These are phyloP conservation scores for Uloborus diversus DNA, from an alignment of 1,140 invertebrate species.

Conservation along the genomic window DNA sequence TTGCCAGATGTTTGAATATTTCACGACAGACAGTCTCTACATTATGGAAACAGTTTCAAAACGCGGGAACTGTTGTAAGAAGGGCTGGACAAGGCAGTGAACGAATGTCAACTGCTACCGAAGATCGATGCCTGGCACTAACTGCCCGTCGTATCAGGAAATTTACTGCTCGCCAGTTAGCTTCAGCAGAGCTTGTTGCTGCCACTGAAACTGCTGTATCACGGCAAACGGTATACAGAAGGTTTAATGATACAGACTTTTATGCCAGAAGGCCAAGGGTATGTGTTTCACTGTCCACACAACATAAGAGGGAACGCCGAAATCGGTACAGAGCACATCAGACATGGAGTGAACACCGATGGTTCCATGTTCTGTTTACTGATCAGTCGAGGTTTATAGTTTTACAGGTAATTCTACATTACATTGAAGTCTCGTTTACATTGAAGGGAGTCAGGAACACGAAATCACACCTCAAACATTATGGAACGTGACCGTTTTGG, in stretches of 20 bases:
- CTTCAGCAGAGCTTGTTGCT: neutral
- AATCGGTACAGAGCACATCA: neutral
- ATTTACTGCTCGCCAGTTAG: neutral
- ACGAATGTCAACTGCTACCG: neutral
- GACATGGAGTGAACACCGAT: neutral
- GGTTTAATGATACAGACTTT: neutral
- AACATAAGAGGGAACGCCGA: neutral
- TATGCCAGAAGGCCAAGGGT: neutral
- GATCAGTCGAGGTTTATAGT: neutral
- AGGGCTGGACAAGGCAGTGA: neutral
- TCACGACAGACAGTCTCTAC: neutral
- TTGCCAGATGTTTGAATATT: neutral
- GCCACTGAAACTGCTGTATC: neutral
- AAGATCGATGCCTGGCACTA: neutral
- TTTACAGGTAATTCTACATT: neutral
- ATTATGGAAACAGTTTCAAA: neutral
- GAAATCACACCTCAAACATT: neutral
- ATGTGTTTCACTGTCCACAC: neutral
- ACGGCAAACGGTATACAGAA: neutral
- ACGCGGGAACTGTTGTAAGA: neutral
- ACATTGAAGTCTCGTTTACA: neutral
- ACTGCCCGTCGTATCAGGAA: neutral
- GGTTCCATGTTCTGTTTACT: neutral
- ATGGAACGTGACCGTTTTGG: neutral
- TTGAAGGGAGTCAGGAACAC: neutral